Percentiles rank a stretch among this genome's conserved stretches.
Conservation (phyloP, 2,888 invertebrate genomes). For the Phania funesta region DNA sequence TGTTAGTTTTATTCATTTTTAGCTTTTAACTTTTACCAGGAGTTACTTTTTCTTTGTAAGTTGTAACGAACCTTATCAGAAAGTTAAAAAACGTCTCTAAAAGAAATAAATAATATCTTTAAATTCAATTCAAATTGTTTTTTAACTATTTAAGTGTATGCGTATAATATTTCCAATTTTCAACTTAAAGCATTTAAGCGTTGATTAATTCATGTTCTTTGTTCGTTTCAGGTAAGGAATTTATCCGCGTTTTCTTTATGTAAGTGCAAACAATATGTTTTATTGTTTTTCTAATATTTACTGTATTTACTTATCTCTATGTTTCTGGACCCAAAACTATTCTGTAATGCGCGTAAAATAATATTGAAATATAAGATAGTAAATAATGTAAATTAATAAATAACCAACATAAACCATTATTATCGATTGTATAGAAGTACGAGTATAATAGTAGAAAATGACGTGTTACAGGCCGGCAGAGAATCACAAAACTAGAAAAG, state of each 20-base stretch:
- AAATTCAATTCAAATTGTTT: no score
- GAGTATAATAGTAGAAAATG: neutral
- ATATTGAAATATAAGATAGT: neutral
- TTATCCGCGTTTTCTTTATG: neutral
- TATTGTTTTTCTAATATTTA: neutral
- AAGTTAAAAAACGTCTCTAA: no score
- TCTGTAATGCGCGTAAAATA: conserved; percentile 19
- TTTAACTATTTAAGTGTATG: neutral
- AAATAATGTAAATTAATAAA: conserved; percentile 12
- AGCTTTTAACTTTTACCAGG: no score
- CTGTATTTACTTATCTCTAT: neutral
- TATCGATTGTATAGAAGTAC: conserved; percentile 14
- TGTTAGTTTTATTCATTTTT: no score
- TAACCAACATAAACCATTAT: conserved; percentile 43
- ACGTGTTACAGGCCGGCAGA: neutral
- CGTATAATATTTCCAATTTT: neutral
- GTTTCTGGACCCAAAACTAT: neutral
- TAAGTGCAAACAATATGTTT: neutral
- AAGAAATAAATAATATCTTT: no score
- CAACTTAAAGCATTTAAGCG: neutral
- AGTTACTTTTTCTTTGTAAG: no score
- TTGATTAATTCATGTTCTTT: neutral
- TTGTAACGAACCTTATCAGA: no score
- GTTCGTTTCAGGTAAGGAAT: conserved; percentile 20
- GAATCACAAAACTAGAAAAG: neutral